Evolutionary conservation across 1,140 invertebrate species (phyloP).

Genomic region (Copidosoma floridanum): DNA sequence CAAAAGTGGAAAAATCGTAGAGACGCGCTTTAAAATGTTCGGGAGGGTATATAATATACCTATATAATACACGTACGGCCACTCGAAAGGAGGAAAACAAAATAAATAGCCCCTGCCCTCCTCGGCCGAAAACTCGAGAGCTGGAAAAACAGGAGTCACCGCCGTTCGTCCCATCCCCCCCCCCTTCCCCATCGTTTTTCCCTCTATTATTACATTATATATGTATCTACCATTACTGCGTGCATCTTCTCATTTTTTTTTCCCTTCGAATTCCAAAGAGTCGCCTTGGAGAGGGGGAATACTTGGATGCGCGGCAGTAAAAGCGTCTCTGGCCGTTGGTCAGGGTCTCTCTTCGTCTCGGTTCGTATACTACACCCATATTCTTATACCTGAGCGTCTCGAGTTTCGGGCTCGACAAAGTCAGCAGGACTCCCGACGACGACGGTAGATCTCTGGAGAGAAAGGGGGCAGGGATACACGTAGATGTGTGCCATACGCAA

Average conservation of each 20-base stretch:
- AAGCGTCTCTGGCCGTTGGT: neutral
- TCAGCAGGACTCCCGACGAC: conserved; percentile 36
- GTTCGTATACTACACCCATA: neutral
- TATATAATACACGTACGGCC: too few species aligned
- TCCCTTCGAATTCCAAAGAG: conserved; percentile 19
- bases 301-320: neutral
- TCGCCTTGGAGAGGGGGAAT: neutral
- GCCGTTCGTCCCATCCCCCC: neutral
- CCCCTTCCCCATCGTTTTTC: neutral
- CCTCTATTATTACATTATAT: too few species aligned
- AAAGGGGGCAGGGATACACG: conserved; percentile 32
- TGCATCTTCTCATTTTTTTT: conserved; percentile 10
- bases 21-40: too few species aligned
- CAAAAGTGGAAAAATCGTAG: too few species aligned
- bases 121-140: too few species aligned
- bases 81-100: neutral
- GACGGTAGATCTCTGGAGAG: too few species aligned
- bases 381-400: conserved; percentile 19
- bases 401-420: conserved; percentile 26
- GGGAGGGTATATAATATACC: too few species aligned
- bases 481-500: conserved; percentile 41
- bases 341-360: conserved; percentile 10
- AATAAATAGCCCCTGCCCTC: conserved; percentile 5
- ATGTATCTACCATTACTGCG: neutral
- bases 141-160: neutral